Conservation (phyloP, 37 sponge, comb jelly and placozoan species). For the Cladorhizidae sp. region DNA sequence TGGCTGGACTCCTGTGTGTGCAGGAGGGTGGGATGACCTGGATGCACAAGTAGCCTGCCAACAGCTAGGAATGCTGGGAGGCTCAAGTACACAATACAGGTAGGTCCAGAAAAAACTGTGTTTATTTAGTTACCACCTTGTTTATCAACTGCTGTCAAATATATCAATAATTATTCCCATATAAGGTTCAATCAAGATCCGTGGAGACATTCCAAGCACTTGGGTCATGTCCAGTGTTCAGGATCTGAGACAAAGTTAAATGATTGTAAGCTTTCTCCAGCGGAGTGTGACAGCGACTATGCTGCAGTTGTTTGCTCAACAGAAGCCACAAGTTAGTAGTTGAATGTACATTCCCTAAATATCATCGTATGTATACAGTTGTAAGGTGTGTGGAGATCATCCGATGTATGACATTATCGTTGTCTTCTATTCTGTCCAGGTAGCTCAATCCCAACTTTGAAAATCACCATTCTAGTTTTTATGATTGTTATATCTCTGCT, state of each 20-base stretch:
- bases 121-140: too few species aligned
- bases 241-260: conserved; percentile 21
- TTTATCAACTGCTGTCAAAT: too few species aligned
- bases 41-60: conserved; percentile 28
- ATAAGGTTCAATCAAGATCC: too few species aligned
- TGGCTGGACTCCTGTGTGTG: conserved; percentile 39
- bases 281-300: conserved; percentile 16
- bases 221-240: conserved; percentile 13
- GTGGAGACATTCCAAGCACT: too few species aligned
- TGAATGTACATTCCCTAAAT: too few species aligned
- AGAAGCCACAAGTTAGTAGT: not conserved
- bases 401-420: too few species aligned
- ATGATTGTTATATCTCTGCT: not conserved
- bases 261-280: not conserved
- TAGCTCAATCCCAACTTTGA: not conserved
- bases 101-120: too few species aligned
- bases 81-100: conserved; percentile 16
- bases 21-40: conserved; percentile 27
- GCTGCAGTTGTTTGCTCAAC: conserved; percentile 33
- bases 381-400: too few species aligned
- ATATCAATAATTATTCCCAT: too few species aligned
- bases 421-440: not conserved
- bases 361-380: too few species aligned
- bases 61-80: conserved; percentile 27
- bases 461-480: not conserved